Evolutionary conservation across 2,797 vertebrate genomes (phyloP).

Genomic region (Nannoperca australis): DNA sequence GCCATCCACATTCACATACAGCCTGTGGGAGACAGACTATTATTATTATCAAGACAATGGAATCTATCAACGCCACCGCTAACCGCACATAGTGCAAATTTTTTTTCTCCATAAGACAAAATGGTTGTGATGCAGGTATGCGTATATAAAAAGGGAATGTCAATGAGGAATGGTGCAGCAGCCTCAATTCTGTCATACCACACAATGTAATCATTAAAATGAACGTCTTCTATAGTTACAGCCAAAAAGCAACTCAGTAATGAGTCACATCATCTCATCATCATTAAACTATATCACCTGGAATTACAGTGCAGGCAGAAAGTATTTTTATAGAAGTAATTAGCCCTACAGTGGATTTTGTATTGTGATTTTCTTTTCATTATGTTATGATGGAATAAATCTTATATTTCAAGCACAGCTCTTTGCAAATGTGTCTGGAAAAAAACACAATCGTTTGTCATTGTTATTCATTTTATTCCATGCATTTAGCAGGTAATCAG

Average conservation of each 20-base stretch:
- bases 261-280: constrained; percentile 9
- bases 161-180: constrained; percentile 15
- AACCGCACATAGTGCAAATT: background rate
- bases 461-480: background rate
- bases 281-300: constrained; percentile 19
- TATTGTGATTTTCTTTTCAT: background rate
- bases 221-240: background rate
- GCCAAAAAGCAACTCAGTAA: constrained; percentile 24
- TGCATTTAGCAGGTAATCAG: background rate
- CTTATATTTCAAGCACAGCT: background rate
- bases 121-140: background rate
- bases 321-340: constrained; percentile 8
- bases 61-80: constrained; percentile 34
- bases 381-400: background rate
- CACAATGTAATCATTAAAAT: constrained; percentile 18
- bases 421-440: background rate
- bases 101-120: constrained; percentile 1
- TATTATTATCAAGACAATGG: constrained; percentile 52
- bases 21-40: constrained; percentile 60
- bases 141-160: background rate
- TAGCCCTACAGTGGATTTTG: constrained; percentile 1
- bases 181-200: constrained; percentile 4
- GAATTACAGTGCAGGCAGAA: constrained; percentile 11
- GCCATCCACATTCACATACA: constrained; percentile 61
- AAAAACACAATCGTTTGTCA: background rate